Evolutionary conservation across 2,888 invertebrate genomes (phyloP).

Genomic region (Xanthorhoe spadicearia): DNA sequence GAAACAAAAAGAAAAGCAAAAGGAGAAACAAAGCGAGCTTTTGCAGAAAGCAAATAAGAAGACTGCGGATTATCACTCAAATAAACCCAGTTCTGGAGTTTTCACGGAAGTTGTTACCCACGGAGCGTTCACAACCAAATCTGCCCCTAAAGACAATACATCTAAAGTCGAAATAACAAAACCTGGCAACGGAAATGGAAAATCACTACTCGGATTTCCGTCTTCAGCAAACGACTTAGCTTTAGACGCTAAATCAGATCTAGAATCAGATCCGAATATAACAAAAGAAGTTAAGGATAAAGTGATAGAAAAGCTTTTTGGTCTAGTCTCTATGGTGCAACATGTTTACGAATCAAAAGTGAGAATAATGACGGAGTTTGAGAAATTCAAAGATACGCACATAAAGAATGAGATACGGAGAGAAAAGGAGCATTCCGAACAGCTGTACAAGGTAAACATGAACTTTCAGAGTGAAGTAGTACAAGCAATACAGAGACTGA

Average conservation of each 20-base stretch:
- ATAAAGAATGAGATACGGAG: conserved; percentile 72
- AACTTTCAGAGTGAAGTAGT: conserved; percentile 79
- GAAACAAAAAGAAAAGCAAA: conserved; percentile 74
- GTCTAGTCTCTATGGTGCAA: conserved; percentile 77
- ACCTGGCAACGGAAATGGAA: conserved; percentile 58
- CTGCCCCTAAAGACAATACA: conserved; percentile 56
- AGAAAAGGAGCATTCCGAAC: conserved; percentile 78
- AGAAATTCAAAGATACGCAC: conserved; percentile 76
- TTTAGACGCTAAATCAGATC: conserved; percentile 74
- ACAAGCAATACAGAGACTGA: conserved; percentile 74
- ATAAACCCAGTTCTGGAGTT: conserved; percentile 73
- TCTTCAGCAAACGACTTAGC: conserved; percentile 80
- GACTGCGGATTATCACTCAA: conserved; percentile 72
- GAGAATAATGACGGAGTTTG: conserved; percentile 75
- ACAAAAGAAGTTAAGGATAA: conserved; percentile 75
- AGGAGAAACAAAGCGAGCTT: conserved; percentile 72
- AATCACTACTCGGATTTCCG: conserved; percentile 74
- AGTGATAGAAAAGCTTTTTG: conserved; percentile 75
- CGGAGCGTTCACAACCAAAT: conserved; percentile 74
- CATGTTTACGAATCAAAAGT: conserved; percentile 79
- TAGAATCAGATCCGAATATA: conserved; percentile 78
- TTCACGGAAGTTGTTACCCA: conserved; percentile 79
- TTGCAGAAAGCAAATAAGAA: conserved; percentile 74
- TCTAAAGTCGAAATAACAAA: conserved; percentile 56
- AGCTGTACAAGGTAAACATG: conserved; percentile 77